Base-by-base conservation (phyloP, 2,888 invertebrate species). In the Catocala sponsa region DNA sequence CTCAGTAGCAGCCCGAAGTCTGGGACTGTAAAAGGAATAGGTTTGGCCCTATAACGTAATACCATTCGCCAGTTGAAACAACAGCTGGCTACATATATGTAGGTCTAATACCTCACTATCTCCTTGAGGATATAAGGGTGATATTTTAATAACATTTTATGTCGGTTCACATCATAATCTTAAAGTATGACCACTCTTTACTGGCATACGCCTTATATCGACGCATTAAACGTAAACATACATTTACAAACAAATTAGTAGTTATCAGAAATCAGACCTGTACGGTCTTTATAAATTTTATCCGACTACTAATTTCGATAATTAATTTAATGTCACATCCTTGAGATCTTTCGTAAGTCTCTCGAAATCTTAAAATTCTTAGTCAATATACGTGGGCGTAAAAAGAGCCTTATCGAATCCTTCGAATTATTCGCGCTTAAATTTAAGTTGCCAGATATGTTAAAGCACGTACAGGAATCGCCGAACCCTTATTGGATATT, bases 331-430 rank as follows among this genome's bases (percentile, higher is more conserved):
- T 5, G 41, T 55, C 55, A 48, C 55, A 48, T 55, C 25, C 42
- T 13, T 32, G 4, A 9, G 33, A 50, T 50, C 7, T 50, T 50
- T 50, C 50, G 15, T 46, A 13, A 46, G 44, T 32, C 13, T 35
- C 33, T 12, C 10, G 7, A 48, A 41, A 12, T 50, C 12, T 38
- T 7, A 7, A 50, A 50, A 50, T 50, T 50, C 33, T 35, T 50
- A 12, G 13, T 35, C 33, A 59, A 54, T 12, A 55, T 15, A 12
- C 47, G 62, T 53, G 58, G n/a, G 51, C 44, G 55, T 47, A 12
- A 50, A 15, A 70, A 59, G 53, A 70, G 51, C 56, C 59, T 51
- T 63, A 66, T 70, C 38, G 70, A 67, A 64, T 61, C 70, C 63
- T 59, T 42, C 32, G 63, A 63, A 59, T 63, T 44, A 67, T 63